Conservation (phyloP, 2,888 invertebrate genomes). For the Micoletzkya japonica region DNA sequence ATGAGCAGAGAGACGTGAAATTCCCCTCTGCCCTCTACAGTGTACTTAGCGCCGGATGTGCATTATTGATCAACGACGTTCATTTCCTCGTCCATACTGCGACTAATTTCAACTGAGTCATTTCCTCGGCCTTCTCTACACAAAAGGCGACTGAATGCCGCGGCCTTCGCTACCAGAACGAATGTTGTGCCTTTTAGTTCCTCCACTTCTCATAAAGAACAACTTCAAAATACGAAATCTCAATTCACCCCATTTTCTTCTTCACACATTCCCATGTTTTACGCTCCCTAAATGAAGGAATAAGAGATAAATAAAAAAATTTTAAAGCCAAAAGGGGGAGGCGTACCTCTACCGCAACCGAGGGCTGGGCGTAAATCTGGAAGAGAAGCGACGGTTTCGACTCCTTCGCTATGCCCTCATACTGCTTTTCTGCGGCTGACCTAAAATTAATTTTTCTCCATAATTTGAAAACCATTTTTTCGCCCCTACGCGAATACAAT, state of each 20-base stretch:
- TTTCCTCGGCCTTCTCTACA: too few species aligned
- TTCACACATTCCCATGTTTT: background rate
- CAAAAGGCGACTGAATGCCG: too few species aligned
- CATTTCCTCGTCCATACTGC: too few species aligned
- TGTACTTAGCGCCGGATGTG: background rate
- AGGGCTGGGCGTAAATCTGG: slow-evolving; percentile 41
- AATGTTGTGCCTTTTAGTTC: too few species aligned
- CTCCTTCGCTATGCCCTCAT: slow-evolving; percentile 27
- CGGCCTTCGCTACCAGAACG: too few species aligned
- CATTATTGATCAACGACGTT: too few species aligned
- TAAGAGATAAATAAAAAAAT: background rate
- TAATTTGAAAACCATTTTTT: background rate
- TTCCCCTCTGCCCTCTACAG: background rate
- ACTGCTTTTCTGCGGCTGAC: slow-evolving; percentile 37
- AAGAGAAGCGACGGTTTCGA: slow-evolving; percentile 41
- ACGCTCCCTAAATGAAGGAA: background rate
- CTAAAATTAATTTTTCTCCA: too few species aligned
- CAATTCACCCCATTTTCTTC: too few species aligned
- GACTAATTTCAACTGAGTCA: too few species aligned
- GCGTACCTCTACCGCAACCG: slow-evolving; percentile 43
- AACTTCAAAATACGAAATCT: too few species aligned
- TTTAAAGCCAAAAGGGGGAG: slow-evolving; percentile 7
- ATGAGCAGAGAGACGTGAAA: too few species aligned
- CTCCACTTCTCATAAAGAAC: too few species aligned
- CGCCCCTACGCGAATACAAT: background rate